A percentile compares a stretch with the other conserved stretches of the same genome.
phyloP scores from a whole-genome alignment of 2,113 vertebrate species.

The Aegypius monachus region DNA sequence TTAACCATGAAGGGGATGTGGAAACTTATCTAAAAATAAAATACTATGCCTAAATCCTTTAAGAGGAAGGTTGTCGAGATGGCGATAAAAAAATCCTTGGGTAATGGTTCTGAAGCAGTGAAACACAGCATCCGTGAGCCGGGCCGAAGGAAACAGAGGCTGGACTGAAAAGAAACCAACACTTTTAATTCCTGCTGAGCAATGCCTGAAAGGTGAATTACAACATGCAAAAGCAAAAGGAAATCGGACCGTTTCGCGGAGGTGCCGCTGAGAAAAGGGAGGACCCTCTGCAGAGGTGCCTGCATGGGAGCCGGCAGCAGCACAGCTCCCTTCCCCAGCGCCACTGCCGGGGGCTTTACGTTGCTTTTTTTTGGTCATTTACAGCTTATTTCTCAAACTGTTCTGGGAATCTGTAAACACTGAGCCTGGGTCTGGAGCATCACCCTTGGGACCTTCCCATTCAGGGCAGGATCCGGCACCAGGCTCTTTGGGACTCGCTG shows the following conservation, averaged over 20 bases:
- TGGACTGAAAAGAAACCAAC: constrained; percentile 7
- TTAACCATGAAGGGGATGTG: constrained; percentile 13
- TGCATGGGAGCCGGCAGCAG: fast-evolving
- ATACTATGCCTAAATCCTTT: constrained; percentile 29
- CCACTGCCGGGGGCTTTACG: not conserved
- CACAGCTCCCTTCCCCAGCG: not conserved
- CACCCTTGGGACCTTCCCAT: not conserved
- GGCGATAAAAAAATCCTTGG: not conserved
- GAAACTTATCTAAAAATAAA: constrained; percentile 62
- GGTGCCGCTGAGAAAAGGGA: not conserved
- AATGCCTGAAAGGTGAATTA: not conserved
- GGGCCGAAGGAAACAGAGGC: not conserved
- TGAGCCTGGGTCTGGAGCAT: not conserved
- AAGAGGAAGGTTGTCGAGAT: not conserved
- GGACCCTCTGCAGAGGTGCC: not conserved
- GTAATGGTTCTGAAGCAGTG: not conserved
- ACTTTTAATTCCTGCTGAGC: constrained; percentile 52
- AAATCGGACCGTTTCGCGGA: not conserved
- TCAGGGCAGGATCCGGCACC: not conserved
- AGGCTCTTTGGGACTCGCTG: not conserved
- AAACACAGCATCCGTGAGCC: not conserved
- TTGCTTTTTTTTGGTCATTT: not conserved
- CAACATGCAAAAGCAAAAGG: constrained; percentile 8
- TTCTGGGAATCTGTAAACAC: not conserved
- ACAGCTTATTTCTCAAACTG: not conserved